These are phyloP conservation scores for Spongilla lacustris DNA, from an alignment of 37 sponge, comb jelly and placozoan genomes.

Conservation along the genomic window DNA sequence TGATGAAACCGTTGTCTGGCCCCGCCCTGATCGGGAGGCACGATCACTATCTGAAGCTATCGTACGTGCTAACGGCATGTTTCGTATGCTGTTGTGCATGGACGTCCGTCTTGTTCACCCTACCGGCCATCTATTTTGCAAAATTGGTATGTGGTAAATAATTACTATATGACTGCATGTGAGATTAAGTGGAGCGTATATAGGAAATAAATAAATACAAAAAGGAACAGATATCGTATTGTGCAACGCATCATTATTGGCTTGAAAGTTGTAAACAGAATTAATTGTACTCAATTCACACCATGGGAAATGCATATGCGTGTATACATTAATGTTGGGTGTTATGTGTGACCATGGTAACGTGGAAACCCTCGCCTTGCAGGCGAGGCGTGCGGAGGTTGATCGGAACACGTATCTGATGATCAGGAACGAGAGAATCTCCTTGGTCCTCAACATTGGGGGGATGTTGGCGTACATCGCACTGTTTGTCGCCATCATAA, in stretches of 20 bases:
- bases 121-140: background rate
- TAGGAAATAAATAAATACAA: background rate
- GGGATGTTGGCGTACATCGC: background rate
- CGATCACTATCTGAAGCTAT: background rate
- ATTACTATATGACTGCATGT: background rate
- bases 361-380: too few relatives aligned
- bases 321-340: too few relatives aligned
- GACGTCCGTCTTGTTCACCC: background rate
- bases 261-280: too few relatives aligned
- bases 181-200: too few relatives aligned
- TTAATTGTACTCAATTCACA: too few relatives aligned
- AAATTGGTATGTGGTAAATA: background rate
- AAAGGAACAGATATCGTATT: background rate
- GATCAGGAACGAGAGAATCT: background rate
- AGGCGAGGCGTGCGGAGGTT: background rate
- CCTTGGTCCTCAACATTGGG: background rate
- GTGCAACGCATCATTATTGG: too few relatives aligned
- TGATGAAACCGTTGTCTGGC: background rate
- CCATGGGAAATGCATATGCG: too few relatives aligned
- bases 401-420: background rate
- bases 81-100: background rate
- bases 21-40: background rate
- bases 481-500: background rate
- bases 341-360: background rate
- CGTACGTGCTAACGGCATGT: background rate